phyloP scores from a whole-genome alignment of 2,797 vertebrate species.

The Hybognathus amarus region DNA sequence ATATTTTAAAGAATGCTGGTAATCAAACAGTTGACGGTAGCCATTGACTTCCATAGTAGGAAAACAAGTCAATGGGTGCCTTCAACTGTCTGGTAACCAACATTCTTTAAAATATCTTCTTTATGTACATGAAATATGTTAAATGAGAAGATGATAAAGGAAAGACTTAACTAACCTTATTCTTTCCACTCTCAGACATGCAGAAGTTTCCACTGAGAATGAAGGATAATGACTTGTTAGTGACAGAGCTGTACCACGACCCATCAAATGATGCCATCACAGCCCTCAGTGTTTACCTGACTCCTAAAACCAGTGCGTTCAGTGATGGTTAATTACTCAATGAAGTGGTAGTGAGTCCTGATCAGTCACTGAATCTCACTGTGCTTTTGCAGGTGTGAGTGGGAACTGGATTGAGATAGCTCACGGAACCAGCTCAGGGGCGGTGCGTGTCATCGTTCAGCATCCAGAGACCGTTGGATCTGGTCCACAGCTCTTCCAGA shows the following conservation, averaged over 20 bases:
- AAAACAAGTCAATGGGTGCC: no score
- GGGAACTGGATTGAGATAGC: slow-evolving; percentile 99
- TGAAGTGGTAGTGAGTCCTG: slow-evolving; percentile 61
- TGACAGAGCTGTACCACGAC: slow-evolving; percentile 96
- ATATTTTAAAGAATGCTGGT: no score
- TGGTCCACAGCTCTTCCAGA: slow-evolving; percentile 96
- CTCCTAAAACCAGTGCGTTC: slow-evolving; percentile 91
- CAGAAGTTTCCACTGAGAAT: slow-evolving; percentile 97
- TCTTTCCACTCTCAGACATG: slow-evolving; percentile 82
- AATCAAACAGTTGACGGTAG: no score
- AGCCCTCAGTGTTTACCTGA: slow-evolving; percentile 96
- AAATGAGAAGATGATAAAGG: not conserved
- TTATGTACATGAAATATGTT: not conserved
- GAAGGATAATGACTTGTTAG: slow-evolving; percentile 97
- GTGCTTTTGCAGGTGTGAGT: slow-evolving; percentile 84
- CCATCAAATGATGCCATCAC: slow-evolving; percentile 97
- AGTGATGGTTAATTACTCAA: not conserved
- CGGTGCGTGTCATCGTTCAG: slow-evolving; percentile 94
- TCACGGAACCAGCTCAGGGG: slow-evolving; percentile 95
- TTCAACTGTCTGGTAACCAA: no score
- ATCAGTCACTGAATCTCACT: not conserved
- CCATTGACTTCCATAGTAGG: no score
- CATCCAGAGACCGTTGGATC: slow-evolving; percentile 96
- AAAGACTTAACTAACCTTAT: not conserved
- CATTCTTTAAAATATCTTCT: not conserved